Evolutionary conservation across 1,140 invertebrate genomes (phyloP), one percentile per base, ranked within the genome.

Genomic region (Formica selysi): DNA sequence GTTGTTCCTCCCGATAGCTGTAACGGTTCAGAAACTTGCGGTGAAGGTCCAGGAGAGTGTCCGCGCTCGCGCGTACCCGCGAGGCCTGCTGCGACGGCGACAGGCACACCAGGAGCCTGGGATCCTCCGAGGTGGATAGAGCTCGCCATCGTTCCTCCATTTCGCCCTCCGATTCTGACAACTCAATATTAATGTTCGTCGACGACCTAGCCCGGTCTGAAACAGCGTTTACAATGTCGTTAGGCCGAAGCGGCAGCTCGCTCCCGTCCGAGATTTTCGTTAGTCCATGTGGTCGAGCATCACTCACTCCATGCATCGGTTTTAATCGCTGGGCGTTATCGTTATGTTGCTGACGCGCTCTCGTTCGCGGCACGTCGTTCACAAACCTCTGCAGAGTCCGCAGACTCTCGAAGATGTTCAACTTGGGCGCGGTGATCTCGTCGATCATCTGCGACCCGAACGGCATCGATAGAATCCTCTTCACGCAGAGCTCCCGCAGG

Each of bases 81-180:
- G 94, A 95, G 67, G 95, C 94, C 89, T 96, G 96, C 90, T 98
- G 97, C 0, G 96, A 96, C 0, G 97, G 97, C 0, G 97, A 97
- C 11, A 97, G 93, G 91, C 97, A 97, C 0, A 97, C 95, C 44
- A 97, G 93, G 2, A 97, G 48, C 74, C 95, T 95, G 0, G 96
- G 96, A 91, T 97, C 96, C 38, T 94, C 93, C 59, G 95, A 93
- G 0, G 96, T 96, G n/a, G 96, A 95, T 7, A 97, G 87, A 2
- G 96, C 96, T 59, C 96, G 92, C 96, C 96, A 96, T 91, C 93
- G 87, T 94, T 90, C 68, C n/a, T 41, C 19, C 73, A 64, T 85
- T n/a, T 54, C 62, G 29, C 84, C 67, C 57, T 54, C 16, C 10
- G 59, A 65, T 16, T 59, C 78, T 48, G 64, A 84, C 11, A 54